Conservation (phyloP, 1,140 invertebrate species). For the Rhynchophorus ferrugineus region DNA sequence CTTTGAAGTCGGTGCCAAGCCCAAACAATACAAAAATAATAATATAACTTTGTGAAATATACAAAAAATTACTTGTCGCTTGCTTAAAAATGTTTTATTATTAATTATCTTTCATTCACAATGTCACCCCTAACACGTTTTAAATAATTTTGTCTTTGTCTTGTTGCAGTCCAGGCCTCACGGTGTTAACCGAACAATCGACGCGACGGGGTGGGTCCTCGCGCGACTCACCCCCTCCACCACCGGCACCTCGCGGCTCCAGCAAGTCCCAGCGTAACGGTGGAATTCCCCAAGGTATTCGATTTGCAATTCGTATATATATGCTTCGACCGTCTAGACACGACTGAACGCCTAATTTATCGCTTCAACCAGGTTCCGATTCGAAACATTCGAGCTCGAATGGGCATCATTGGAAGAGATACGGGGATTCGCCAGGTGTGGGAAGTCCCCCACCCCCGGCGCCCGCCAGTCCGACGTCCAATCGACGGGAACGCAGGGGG, state of each 20-base stretch:
- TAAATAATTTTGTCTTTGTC: background rate
- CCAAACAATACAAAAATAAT: too few relatives aligned
- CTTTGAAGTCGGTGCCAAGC: too few relatives aligned
- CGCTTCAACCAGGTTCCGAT: conserved; percentile 4
- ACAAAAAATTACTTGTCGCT: too few relatives aligned
- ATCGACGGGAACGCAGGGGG: conserved; percentile 39
- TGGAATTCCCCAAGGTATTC: conserved; percentile 13
- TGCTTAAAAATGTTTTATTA: too few relatives aligned
- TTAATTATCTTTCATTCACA: too few relatives aligned
- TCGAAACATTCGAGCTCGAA: conserved; percentile 10
- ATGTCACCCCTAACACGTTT: too few relatives aligned
- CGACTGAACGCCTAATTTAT: too few relatives aligned
- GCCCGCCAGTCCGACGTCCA: conserved; percentile 43
- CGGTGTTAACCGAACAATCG: conserved; percentile 31
- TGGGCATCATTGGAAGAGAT: conserved; percentile 29
- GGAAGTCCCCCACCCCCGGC: conserved; percentile 42
- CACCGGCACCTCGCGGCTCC: conserved; percentile 24
- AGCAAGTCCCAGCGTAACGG: conserved; percentile 23
- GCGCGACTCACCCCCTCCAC: conserved; percentile 23
- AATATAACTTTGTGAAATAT: too few relatives aligned
- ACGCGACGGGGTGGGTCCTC: conserved; percentile 25
- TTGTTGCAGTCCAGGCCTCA: conserved; percentile 23
- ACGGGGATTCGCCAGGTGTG: conserved; percentile 48
- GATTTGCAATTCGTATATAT: conserved; percentile 1
- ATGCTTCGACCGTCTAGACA: background rate